Base-by-base conservation (phyloP, 2,113 vertebrate genomes). In the Ariopsis seemanni region DNA sequence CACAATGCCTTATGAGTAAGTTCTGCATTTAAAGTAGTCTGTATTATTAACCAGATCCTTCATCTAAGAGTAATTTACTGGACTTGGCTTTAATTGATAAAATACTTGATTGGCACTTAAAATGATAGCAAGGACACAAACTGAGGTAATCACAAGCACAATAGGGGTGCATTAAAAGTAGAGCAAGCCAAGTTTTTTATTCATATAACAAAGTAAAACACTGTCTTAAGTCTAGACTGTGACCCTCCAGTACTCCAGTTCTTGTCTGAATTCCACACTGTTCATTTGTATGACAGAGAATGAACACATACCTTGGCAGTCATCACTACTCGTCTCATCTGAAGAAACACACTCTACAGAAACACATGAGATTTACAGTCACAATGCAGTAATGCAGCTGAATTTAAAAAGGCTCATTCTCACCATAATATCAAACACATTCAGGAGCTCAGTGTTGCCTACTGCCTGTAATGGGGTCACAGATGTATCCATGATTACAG, bases 401-500 rank as follows among this genome's bases (percentile, higher is more conserved):
- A 34, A 18, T 30, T 30, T 58, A 53, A n/a, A 52, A 77, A n/a
- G 5, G 4, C 22, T 77, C 20, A 77, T 17, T 78, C 5, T 30
- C 7, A 55, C 2, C 1, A 1, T 53, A n/a, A 52, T 77, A 80
- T 57, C 12, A 80, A 58, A 58, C 15, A 30, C 77, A 58, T 58
- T 58, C 4, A 80, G 53, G 27, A 30, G n/a, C 27, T 58, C 53
- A 80, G 52, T 58, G 14, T 34, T 75, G 22, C 85, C 62, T 95
- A 97, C 97, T 95, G 94, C 96, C 97, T 58, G 95, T 97, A 84
- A 95, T 69, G 65, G 90, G 90, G 90, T 97, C 94, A 93, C 97
- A 99, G 87, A 81, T 91, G 14, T 92, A 92, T 20, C 94, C 94
- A 15, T 95, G 93, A 77, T 82, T 42, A 74, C 91, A 94, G 50